Percentiles rank a stretch among this genome's conserved stretches.
Conservation (phyloP, 2,113 vertebrate species). For the Gadus chalcogrammus region DNA sequence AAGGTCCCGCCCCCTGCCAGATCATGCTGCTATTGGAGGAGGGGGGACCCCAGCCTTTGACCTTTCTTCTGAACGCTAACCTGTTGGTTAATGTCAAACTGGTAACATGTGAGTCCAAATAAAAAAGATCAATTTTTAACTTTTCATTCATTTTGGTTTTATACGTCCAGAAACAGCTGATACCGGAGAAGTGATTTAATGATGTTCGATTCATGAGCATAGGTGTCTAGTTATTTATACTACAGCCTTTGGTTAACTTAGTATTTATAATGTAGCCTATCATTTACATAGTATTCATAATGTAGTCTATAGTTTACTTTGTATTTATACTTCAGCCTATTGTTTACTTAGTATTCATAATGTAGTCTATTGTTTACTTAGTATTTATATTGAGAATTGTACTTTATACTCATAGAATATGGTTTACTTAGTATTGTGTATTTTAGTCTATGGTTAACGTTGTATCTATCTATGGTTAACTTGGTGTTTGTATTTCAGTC, state of each 20-base stretch:
- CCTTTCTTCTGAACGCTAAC: conserved; percentile 91
- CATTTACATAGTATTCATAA: too few species aligned
- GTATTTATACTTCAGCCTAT: neutral
- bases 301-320: neutral
- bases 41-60: conserved; percentile 76
- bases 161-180: neutral
- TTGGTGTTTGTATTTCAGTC: neutral
- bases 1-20: conserved; percentile 78
- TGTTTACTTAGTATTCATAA: too few species aligned
- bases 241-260: neutral
- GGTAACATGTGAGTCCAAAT: conserved; percentile 76
- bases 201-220: too few species aligned
- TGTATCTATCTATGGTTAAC: too few species aligned
- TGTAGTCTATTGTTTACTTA: neutral
- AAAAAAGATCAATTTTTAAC: conserved; percentile 21
- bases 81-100: conserved; percentile 89
- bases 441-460: neutral
- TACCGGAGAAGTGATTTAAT: neutral
- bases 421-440: too few species aligned
- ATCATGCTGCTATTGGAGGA: conserved; percentile 79
- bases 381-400: neutral
- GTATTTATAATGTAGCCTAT: too few species aligned
- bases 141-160: neutral
- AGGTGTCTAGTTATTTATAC: too few species aligned
- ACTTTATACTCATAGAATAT: too few species aligned